Base-by-base conservation (phyloP, 2,888 invertebrate genomes). In the Drosophila mettleri region DNA sequence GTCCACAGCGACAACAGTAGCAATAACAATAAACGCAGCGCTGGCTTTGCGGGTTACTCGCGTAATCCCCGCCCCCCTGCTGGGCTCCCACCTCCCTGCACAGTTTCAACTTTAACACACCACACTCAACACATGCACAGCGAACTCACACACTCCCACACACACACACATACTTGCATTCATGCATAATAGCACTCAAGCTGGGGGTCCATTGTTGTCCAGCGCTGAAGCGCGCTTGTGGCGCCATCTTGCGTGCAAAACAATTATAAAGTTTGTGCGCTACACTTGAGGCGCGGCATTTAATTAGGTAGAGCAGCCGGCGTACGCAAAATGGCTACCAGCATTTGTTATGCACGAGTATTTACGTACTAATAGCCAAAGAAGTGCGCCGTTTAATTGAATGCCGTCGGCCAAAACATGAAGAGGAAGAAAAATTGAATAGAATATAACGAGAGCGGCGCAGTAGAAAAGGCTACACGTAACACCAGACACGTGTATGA, bases 231-330 rank as follows among this genome's bases (percentile, higher is more conserved):
- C 38, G 52, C 64, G 69, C 80, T 74, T 41, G 54, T 72, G 81
- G 88, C 88, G 74, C 67, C 83, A 85, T 85, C 86, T 80, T 80
- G 88, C 71, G 83, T 72, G 86, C 66, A 64, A 60, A 80, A 78
- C 83, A 86, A 88, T 83, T 83, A 83, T 77, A 88, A 88, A 88
- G 67, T 88, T 88, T 74, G 71, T 67, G 55, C 72, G 66, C 88
- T 83, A 86, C 82, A 78, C 69, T 76, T 70, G 58, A 66, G 71
- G 70, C 63, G 34, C 61, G 59, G 77, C 77, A 83, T 83, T 83
- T 86, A 83, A 83, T 83, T 83, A 86, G 88, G 59, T 83, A 68
- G 60, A 73, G 38, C 78, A 63, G 74, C 45, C 65, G 71, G 64
- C 24, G 43, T 31, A 38, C 53, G 61, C 34, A 31, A 60, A 77